Base-by-base conservation (phyloP, 2,888 invertebrate genomes). In the Atrina japonica region DNA sequence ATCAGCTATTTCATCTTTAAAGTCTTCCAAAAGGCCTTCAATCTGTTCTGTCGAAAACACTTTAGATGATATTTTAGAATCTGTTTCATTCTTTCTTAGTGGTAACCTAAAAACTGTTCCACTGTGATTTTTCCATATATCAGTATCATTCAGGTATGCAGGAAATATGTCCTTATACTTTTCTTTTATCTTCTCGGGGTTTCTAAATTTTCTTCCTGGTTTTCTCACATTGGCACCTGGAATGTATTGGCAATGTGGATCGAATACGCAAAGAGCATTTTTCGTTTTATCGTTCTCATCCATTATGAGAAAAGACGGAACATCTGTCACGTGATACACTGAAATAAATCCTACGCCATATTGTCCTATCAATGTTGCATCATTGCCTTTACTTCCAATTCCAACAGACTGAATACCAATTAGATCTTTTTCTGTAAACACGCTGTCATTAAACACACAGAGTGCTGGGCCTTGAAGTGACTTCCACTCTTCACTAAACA, bases 311-410 rank as follows among this genome's bases (percentile, higher is more conserved):
- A 89, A 88, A 25, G 87, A 85, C 1, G 90, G 90, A 0, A 82
- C 86, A 70, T 90, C 89, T 29, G 90, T 89, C n/a, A 90, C 55
- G 73, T 88, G 85, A 73, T 89, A 90, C 3, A 90, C 89, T 29
- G 83, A 85, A 75, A 88, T 89, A 72, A 90, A 89, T 0, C 90
- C 90, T 23, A 89, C 86, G 27, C 90, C 90, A 80, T 86, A 90
- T 61, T 88, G 86, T 2, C 90, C 89, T 0, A 86, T 88, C 66
- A 87, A 87, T 66, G 83, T 77, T 6, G 86, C 81, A 69, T 89
- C 88, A 18, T 76, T 70, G n/a, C 73, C 59, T 74, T 89, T 89
- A 66, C 86, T 86, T 3, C 89, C 88, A 35, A 81, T 77, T 2
- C 90, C 89, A 1, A 89, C 81, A 43, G 80, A 77, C 50, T 86